Evolutionary conservation across 2,888 invertebrate species (phyloP), one percentile per base, ranked within the genome.

Genomic region (Melanotus villosus): DNA sequence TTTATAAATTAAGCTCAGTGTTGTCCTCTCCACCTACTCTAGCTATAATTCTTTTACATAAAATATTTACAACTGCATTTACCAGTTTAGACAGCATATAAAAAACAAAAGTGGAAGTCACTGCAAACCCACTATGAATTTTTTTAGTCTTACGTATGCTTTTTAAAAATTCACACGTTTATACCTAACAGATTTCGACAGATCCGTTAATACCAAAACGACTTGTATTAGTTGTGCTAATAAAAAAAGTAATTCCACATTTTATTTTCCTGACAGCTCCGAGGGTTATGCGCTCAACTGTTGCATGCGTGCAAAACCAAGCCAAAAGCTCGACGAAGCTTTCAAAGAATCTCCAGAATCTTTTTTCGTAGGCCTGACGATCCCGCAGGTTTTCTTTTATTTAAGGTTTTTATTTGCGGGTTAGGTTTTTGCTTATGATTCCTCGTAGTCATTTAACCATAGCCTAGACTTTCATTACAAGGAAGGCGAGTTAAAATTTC

Each of bases 211-310:
- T 7, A 26, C 7, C 4, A 26, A 26, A n/a, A n/a, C n/a, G n/a
- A n/a, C n/a, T n/a, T n/a, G n/a, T n/a, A n/a, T n/a, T n/a, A n/a
- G n/a, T n/a, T n/a, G n/a, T n/a, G n/a, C n/a, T n/a, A n/a, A n/a
- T n/a, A n/a, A n/a, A n/a, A n/a, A n/a, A n/a, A n/a, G n/a, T n/a
- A n/a, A n/a, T n/a, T n/a, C n/a, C n/a, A n/a, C n/a, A n/a, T n/a
- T n/a, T n/a, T n/a, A n/a, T n/a, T n/a, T n/a, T n/a, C n/a, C n/a
- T n/a, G n/a, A n/a, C n/a, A n/a, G n/a, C n/a, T n/a, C n/a, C n/a
- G n/a, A n/a, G n/a, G n/a, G n/a, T n/a, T n/a, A n/a, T n/a, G n/a
- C 26, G 47, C 10, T 47, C 47, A 47, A 47, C 47, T 47, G 47
- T 47, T 47, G 47, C 47, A 23, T 12, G 38, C 38, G 3, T n/a